These are phyloP conservation scores for Astreopora myriophthalma DNA, from an alignment of 64 coral and sea anemone genomes.

Conservation along the genomic window DNA sequence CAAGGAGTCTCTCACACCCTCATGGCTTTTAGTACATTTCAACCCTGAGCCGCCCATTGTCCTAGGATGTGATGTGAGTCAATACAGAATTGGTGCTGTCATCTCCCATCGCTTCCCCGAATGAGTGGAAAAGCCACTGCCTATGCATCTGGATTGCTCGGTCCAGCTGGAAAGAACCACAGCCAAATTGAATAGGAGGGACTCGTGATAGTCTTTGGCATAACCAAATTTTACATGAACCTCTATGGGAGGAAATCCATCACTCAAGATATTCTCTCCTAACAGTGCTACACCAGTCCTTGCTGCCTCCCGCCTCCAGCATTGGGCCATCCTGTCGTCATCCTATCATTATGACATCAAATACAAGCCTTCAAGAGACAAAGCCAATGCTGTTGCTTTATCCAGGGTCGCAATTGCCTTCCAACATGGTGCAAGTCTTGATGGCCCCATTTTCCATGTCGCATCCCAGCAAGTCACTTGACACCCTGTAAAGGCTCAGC, in stretches of 20 bases:
- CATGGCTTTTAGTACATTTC: slow-evolving; percentile 4
- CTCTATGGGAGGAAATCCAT: slow-evolving; percentile 2
- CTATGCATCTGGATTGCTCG: slow-evolving; percentile 44
- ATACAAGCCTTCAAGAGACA: neutral
- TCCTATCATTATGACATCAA: neutral
- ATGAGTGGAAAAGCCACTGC: slow-evolving; percentile 35
- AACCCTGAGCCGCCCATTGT: slow-evolving; percentile 12
- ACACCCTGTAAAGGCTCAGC: slow-evolving; percentile 29
- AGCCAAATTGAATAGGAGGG: slow-evolving; percentile 61
- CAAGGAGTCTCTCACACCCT: slow-evolving; percentile 23
- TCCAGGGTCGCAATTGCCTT: neutral
- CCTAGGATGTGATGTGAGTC: neutral
- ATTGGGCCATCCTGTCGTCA: slow-evolving; percentile 46
- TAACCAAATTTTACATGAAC: slow-evolving; percentile 66
- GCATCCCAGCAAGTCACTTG: neutral
- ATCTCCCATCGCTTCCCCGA: slow-evolving; percentile 14
- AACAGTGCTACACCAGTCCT: slow-evolving; percentile 23
- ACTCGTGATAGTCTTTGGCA: slow-evolving; percentile 49
- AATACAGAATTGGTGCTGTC: slow-evolving; percentile 4
- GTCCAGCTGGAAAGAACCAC: slow-evolving; percentile 23
- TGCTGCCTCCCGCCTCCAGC: slow-evolving; percentile 38
- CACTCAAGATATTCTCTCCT: slow-evolving; percentile 23
- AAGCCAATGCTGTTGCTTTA: neutral
- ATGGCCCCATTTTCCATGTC: neutral
- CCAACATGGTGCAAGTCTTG: neutral